A percentile compares a stretch with the other conserved stretches of the same genome.
Conservation (phyloP, 2,888 invertebrate genomes). For the Melieria picta region DNA sequence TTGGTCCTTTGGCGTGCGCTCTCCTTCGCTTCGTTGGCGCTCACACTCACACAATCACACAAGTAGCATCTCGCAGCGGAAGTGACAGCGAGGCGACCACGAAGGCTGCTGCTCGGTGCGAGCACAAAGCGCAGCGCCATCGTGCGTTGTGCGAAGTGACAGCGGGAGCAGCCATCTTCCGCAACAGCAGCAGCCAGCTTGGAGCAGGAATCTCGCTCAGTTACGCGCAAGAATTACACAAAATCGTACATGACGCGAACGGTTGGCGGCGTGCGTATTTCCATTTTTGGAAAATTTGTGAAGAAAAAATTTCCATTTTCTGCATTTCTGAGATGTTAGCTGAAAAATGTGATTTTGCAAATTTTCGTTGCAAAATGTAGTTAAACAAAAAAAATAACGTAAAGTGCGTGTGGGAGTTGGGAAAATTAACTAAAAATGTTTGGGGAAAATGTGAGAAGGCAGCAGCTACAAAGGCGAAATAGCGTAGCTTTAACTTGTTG, state of each 20-base stretch:
- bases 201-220: slow-evolving; percentile 43
- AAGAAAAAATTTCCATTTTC: slow-evolving; percentile 9
- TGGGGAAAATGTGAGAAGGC: too few relatives aligned
- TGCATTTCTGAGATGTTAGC: too few relatives aligned
- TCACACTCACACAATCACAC: neutral
- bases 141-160: neutral
- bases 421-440: too few relatives aligned
- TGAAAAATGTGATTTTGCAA: too few relatives aligned
- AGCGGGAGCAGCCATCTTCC: slow-evolving; percentile 8
- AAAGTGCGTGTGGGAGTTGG: too few relatives aligned
- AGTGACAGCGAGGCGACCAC: neutral
- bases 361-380: too few relatives aligned
- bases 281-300: slow-evolving; percentile 37
- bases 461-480: too few relatives aligned
- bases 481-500: too few relatives aligned
- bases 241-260: slow-evolving; percentile 50
- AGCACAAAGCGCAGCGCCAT: slow-evolving; percentile 2
- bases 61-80: slow-evolving; percentile 5
- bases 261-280: slow-evolving; percentile 14
- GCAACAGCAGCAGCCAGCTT: slow-evolving; percentile 4
- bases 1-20: too few relatives aligned
- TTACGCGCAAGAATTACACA: slow-evolving; percentile 58
- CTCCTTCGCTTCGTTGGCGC: neutral
- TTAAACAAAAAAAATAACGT: too few relatives aligned
- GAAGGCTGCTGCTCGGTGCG: neutral